A percentile compares a stretch with the other conserved stretches of the same genome.
These are phyloP conservation scores for Tenebrosternarchus preto DNA, from an alignment of 2,113 vertebrate genomes.

Conservation along the genomic window DNA sequence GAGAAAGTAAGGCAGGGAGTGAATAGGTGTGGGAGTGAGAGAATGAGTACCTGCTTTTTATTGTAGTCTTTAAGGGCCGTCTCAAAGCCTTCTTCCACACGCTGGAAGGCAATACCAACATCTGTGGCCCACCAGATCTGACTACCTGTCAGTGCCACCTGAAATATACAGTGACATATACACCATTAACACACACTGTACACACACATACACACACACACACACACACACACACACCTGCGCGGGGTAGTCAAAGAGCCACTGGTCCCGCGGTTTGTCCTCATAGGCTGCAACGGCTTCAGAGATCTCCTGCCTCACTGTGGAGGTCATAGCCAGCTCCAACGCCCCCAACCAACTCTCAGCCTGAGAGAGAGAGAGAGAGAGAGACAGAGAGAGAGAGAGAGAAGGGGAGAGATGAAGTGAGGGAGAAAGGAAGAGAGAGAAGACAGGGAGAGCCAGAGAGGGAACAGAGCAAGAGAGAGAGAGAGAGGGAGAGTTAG, in stretches of 20 bases:
- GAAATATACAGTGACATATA: conserved; percentile 10
- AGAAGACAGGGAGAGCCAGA: no score
- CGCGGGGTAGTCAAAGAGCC: conserved; percentile 77
- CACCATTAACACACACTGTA: neutral
- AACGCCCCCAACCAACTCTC: conserved; percentile 72
- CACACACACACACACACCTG: conserved; percentile 60
- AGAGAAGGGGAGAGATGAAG: no score
- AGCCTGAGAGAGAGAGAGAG: conserved; percentile 54
- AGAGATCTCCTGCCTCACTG: conserved; percentile 71
- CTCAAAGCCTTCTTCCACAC: conserved; percentile 75
- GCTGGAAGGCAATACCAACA: conserved; percentile 75
- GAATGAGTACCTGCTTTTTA: conserved; percentile 52
- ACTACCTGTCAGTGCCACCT: conserved; percentile 73
- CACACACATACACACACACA: conserved; percentile 6
- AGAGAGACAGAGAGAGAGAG: neutral
- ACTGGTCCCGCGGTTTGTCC: conserved; percentile 76
- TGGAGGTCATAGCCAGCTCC: conserved; percentile 68
- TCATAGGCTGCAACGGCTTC: conserved; percentile 71
- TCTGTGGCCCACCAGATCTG: conserved; percentile 78
- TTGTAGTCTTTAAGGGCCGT: conserved; percentile 75
- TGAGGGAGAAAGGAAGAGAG: no score
- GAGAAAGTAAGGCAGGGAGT: neutral
- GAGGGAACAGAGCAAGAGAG: no score
- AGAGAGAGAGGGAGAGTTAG: no score
- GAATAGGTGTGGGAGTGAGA: neutral